Evolutionary conservation across 1,140 invertebrate genomes (phyloP).

Genomic region (Anastrepha ludens): DNA sequence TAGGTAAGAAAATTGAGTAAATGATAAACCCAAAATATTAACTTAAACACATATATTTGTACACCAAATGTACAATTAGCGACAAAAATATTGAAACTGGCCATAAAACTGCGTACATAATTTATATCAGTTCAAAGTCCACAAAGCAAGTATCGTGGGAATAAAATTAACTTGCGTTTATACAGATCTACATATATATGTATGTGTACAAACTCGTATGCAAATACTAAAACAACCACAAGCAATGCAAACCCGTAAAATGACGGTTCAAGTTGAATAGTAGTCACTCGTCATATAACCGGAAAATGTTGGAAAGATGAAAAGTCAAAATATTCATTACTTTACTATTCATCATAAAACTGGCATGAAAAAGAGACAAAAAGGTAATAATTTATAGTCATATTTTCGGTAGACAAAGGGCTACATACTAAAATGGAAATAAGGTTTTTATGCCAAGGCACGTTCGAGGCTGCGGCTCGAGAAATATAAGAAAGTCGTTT

Average conservation of each 20-base stretch:
- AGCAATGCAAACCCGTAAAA: neutral
- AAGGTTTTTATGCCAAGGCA: too few species aligned
- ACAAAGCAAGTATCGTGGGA: neutral
- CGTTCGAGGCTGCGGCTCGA: too few species aligned
- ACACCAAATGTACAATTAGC: too few species aligned
- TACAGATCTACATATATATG: neutral
- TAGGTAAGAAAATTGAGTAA: neutral
- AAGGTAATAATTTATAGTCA: too few species aligned
- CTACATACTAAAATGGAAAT: too few species aligned
- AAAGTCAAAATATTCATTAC: neutral
- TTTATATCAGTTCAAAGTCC: neutral
- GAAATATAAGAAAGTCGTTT: too few species aligned
- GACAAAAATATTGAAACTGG: too few species aligned
- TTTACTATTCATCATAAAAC: neutral
- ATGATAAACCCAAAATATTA: neutral
- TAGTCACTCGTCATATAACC: neutral
- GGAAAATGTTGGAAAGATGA: neutral
- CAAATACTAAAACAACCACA: neutral
- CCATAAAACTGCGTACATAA: neutral
- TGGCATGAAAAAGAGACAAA: too few species aligned
- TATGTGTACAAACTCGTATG: neutral
- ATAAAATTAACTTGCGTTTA: neutral
- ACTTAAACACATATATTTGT: too few species aligned
- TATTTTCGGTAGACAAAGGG: too few species aligned
- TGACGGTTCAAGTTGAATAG: neutral